Conservation (phyloP, 2,113 vertebrate genomes). For the Erythrocercus mccallii region DNA sequence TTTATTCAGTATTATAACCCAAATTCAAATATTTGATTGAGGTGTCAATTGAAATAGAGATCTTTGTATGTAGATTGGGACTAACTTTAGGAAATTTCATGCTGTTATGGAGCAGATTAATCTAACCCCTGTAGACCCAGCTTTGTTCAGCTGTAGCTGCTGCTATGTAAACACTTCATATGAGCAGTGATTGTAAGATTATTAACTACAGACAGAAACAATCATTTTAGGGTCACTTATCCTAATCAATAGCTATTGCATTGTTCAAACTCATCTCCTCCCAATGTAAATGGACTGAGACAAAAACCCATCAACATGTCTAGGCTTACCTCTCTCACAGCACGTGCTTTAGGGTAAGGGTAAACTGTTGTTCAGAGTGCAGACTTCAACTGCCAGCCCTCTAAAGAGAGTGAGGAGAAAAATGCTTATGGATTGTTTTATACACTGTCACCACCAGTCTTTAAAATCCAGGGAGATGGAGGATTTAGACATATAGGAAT, state of each 20-base stretch:
- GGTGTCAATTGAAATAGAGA: background rate
- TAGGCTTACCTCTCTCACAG: background rate
- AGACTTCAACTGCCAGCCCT: background rate
- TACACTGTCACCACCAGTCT: background rate
- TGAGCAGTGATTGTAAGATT: background rate
- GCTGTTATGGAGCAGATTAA: background rate
- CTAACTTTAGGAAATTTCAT: background rate
- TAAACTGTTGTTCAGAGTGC: background rate
- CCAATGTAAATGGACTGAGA: background rate
- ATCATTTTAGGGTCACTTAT: background rate
- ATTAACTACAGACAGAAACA: background rate
- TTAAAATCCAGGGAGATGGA: background rate
- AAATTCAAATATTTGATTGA: background rate
- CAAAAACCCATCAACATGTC: background rate
- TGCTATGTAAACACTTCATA: background rate
- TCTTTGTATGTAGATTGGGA: background rate
- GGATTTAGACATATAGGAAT: background rate
- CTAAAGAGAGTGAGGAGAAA: background rate
- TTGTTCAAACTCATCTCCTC: background rate
- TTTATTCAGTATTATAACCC: background rate
- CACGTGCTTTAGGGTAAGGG: rapidly evolving
- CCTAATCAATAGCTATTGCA: background rate
- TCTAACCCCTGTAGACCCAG: background rate
- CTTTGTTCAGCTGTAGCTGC: background rate
- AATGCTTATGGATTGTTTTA: background rate